phyloP scores from a whole-genome alignment of 2,113 vertebrate species.

The Vanacampus margaritifer region DNA sequence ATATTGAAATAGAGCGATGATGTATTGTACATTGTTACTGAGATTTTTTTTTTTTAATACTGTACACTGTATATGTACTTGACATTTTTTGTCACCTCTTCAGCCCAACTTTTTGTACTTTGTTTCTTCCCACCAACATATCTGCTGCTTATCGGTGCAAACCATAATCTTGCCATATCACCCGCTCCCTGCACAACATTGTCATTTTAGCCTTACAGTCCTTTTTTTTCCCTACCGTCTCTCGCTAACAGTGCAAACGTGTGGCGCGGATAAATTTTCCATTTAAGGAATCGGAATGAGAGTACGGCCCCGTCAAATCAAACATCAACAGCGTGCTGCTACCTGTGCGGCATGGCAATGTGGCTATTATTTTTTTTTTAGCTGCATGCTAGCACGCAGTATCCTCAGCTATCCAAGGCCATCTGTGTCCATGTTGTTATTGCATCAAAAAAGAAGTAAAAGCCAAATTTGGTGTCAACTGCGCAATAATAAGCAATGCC shows the following conservation, averaged over 20 bases:
- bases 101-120: not conserved
- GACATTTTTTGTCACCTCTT: not conserved
- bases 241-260: constrained; percentile 59
- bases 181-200: constrained; percentile 46
- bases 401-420: constrained; percentile 34
- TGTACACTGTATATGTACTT: too few species aligned
- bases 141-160: constrained; percentile 54
- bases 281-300: constrained; percentile 66
- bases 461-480: not conserved
- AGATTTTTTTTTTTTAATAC: too few species aligned
- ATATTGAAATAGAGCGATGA: not conserved
- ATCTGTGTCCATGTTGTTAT: constrained; percentile 10
- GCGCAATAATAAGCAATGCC: not conserved
- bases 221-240: constrained; percentile 25
- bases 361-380: constrained; percentile 45
- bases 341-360: constrained; percentile 63
- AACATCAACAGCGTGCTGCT: constrained; percentile 56
- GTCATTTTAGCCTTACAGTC: constrained; percentile 50
- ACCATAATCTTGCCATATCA: constrained; percentile 58
- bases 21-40: not conserved
- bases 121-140: constrained; percentile 2
- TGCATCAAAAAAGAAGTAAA: not conserved
- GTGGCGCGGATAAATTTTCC: constrained; percentile 59
- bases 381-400: constrained; percentile 46
- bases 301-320: constrained; percentile 68